Percentiles rank a stretch among this genome's conserved stretches.
Evolutionary conservation across 1,140 invertebrate genomes (phyloP).

Genomic region (Drosophila busckii): DNA sequence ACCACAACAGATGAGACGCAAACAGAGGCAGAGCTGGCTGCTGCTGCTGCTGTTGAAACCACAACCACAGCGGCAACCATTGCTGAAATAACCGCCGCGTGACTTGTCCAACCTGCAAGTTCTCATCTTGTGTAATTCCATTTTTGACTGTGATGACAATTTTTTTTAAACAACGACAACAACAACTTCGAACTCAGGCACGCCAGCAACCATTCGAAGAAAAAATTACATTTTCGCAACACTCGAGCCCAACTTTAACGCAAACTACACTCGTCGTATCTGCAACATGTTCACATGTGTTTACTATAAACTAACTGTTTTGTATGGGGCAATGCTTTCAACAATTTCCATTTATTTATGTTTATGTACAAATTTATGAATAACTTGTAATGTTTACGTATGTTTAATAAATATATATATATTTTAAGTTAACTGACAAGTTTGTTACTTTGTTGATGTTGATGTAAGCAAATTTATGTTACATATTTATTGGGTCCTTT

Average conservation of each 20-base stretch:
- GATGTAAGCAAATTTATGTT: no score
- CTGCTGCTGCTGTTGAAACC: slow-evolving; percentile 19
- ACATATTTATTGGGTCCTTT: no score
- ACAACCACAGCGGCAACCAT: slow-evolving; percentile 4
- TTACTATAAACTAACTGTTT: no score
- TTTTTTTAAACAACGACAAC: no score
- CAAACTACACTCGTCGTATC: no score
- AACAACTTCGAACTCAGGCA: no score
- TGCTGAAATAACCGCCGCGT: slow-evolving; percentile 19
- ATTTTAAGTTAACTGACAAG: slow-evolving; percentile 29
- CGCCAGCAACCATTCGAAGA: no score
- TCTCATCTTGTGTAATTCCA: slow-evolving; percentile 48
- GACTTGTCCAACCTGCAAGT: slow-evolving; percentile 26
- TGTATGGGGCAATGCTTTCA: no score
- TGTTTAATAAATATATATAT: slow-evolving; percentile 60
- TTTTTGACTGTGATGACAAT: slow-evolving; percentile 77
- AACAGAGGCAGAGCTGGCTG: no score
- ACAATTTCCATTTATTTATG: slow-evolving; percentile 58
- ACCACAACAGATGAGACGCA: slow-evolving; percentile 17
- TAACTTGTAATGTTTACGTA: slow-evolving; percentile 47
- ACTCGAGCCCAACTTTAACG: slow-evolving; percentile 23
- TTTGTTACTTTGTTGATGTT: background rate
- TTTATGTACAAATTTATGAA: slow-evolving; percentile 67
- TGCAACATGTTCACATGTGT: no score
- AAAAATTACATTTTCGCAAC: no score